phyloP scores from a whole-genome alignment of 2,797 vertebrate genomes.

The Melopsittacus undulatus region DNA sequence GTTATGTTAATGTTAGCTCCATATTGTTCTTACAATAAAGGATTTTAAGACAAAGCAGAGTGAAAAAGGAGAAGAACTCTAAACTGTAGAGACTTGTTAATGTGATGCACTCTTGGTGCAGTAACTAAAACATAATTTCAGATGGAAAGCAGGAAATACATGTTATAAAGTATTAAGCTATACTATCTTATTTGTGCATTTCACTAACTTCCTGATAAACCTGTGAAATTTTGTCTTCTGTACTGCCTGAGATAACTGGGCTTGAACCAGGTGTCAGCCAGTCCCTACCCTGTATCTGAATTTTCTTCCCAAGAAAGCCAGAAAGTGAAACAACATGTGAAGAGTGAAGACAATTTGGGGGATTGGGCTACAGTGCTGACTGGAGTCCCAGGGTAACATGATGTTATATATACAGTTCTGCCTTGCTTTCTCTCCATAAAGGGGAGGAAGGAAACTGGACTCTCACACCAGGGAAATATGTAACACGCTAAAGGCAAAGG shows the following conservation, averaged over 20 bases:
- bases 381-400: not conserved
- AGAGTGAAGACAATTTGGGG: not conserved
- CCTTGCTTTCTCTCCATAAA: not conserved
- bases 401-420: not conserved
- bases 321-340: not conserved
- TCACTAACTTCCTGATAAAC: not conserved
- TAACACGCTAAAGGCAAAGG: not conserved
- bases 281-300: not conserved
- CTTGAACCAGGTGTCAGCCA: not conserved
- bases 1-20: not conserved
- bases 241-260: not conserved
- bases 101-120: not conserved
- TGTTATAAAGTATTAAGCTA: not conserved
- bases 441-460: not conserved
- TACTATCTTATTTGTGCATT: not conserved
- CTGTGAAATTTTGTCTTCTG: not conserved
- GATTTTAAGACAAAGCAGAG: not conserved
- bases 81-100: not conserved
- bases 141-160: not conserved
- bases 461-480: not conserved
- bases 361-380: not conserved
- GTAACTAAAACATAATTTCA: not conserved
- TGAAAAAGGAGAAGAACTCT: not conserved
- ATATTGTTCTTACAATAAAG: not conserved
- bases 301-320: not conserved